Percentiles rank a stretch among this genome's conserved stretches.
phyloP scores from a whole-genome alignment of 2,888 invertebrate genomes.

The Catonia carolina region DNA sequence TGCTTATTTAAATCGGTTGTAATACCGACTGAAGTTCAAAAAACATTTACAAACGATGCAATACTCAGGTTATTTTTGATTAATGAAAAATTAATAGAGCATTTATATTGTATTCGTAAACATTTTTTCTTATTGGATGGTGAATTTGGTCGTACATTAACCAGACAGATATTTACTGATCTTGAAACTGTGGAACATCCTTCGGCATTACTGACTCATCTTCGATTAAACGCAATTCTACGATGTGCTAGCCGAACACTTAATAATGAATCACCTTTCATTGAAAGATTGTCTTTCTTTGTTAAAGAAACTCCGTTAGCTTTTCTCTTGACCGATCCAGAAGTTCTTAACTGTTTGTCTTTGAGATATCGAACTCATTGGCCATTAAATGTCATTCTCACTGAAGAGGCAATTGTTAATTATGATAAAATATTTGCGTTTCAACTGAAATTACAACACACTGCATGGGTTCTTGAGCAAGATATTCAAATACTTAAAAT shows the following conservation, averaged over 20 bases:
- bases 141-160: constrained; percentile 20
- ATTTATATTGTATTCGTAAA: constrained; percentile 22
- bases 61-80: constrained; percentile 18
- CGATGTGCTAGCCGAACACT: constrained; percentile 6
- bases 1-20: constrained; percentile 19
- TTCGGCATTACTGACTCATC: constrained; percentile 8
- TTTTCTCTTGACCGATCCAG: constrained; percentile 19
- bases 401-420: constrained; percentile 17
- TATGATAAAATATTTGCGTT: constrained; percentile 16
- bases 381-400: constrained; percentile 22
- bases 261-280: constrained; percentile 7
- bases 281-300: constrained; percentile 20
- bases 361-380: constrained; percentile 22
- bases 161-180: constrained; percentile 17
- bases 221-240: constrained; percentile 17
- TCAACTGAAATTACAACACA: constrained; percentile 15
- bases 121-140: constrained; percentile 23
- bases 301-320: constrained; percentile 17
- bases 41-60: constrained; percentile 14
- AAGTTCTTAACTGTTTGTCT: constrained; percentile 17
- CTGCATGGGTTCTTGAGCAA: constrained; percentile 21
- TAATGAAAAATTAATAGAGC: constrained; percentile 18
- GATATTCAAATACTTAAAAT: constrained; percentile 21
- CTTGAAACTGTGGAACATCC: constrained; percentile 17
- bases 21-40: constrained; percentile 16